Base-by-base conservation (phyloP, 2,888 invertebrate genomes). In the Augiades crinisus region DNA sequence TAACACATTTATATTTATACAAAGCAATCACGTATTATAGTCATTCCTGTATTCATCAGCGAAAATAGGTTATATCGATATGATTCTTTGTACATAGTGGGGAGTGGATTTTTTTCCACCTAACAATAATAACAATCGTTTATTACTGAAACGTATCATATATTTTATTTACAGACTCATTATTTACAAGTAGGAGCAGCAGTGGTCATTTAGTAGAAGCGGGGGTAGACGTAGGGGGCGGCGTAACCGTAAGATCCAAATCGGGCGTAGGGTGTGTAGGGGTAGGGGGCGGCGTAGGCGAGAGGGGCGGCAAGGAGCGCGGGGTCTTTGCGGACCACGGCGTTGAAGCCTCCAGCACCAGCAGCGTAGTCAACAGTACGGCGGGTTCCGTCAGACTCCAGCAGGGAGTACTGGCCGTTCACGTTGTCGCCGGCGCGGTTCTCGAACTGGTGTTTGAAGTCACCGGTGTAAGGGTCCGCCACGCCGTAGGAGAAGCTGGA, bases 351-450 rank as follows among this genome's bases (percentile, higher is more conserved):
- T 44, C 75, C 68, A 5, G 82, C 81, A 33, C 89, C 91, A 21
- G 91, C 91, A n/a, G 89, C 83, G 70, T 91, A 91, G 73, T 91
- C 90, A 0, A 91, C 91, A 8, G 83, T 91, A 49, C 91, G 82
- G 47, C 80, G 77, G 27, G 89, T 85, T 53, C 91, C 91, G 58
- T 91, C 91, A 21, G 91, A 69, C 58, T 91, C 91, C 53, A 83
- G 67, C 40, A 91, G 79, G 19, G 90, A 88, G 80, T 91, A 91
- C 64, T 90, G 90, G 34, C 91, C 91, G 56, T 80, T 79, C 24
- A 91, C 91, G 59, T 85, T 81, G 70, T 87, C 72, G 2, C 90
- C 91, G 12, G 76, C 75, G 31, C 91, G 86, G 55, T 71, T 75
- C 68, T 91, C 91, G 1, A 78, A 70, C 74, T 91, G 91, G 73